Conservation (phyloP, 2,113 vertebrate species). For the Periophthalmus modestus region DNA sequence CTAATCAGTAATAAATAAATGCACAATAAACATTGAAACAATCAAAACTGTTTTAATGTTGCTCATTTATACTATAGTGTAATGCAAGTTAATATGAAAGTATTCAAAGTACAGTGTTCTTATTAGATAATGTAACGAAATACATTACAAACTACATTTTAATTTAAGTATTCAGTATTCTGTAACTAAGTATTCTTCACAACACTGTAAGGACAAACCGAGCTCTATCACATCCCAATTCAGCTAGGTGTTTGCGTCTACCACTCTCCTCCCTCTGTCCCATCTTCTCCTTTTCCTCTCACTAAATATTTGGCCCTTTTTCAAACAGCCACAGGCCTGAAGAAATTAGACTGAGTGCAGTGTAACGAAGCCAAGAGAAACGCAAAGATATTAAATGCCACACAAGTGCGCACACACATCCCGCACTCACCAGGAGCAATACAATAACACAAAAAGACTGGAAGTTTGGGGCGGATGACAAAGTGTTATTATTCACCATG, state of each 20-base stretch:
- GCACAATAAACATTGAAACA: too few species aligned
- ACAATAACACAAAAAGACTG: slow-evolving; percentile 14
- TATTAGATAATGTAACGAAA: too few species aligned
- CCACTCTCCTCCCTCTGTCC: slow-evolving; percentile 42
- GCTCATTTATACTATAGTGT: too few species aligned
- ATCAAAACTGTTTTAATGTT: too few species aligned
- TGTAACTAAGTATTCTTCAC: too few species aligned
- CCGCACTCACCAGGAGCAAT: slow-evolving; percentile 16
- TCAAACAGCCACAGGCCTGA: slow-evolving; percentile 63
- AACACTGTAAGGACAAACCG: slow-evolving; percentile 24
- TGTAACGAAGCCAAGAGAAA: slow-evolving; percentile 63
- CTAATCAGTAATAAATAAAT: too few species aligned
- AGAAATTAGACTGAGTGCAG: slow-evolving; percentile 71
- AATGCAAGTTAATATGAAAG: too few species aligned
- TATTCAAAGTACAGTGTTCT: too few species aligned
- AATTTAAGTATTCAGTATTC: too few species aligned
- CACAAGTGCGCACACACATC: slow-evolving; percentile 27
- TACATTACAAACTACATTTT: too few species aligned
- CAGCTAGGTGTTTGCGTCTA: slow-evolving; percentile 42
- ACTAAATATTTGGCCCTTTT: slow-evolving; percentile 56
- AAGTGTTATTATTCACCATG: slow-evolving; percentile 29
- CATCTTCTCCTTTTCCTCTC: slow-evolving; percentile 35
- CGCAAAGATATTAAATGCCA: slow-evolving; percentile 65
- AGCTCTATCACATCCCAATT: slow-evolving; percentile 44
- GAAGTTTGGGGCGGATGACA: slow-evolving; percentile 39